Base-by-base conservation (phyloP, 1,140 invertebrate genomes). In the Drosophila novamexicana region DNA sequence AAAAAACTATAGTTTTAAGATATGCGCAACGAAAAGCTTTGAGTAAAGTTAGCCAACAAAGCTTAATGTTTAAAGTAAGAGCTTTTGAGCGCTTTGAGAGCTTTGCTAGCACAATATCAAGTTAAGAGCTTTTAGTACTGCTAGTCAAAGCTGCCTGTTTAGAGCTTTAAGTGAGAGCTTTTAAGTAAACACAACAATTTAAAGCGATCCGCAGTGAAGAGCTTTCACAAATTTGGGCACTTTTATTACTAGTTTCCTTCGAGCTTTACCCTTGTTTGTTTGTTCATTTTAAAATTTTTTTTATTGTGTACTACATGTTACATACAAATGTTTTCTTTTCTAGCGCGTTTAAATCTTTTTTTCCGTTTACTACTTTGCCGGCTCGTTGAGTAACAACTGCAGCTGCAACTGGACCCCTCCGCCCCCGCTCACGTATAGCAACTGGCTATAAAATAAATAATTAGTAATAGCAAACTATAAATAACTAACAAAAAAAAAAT, bases 361-460 rank as follows among this genome's bases (percentile, higher is more conserved):
- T 18, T 49, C 40, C 40, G 77, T 64, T 79, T 50, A 75, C 71
- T 79, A 70, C 50, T 58, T 57, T 39, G 34, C n/a, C 12, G 49
- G 29, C 7, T 69, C 29, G 22, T 22, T 32, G 54, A 50, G 40
- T 10, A 49, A 22, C 50, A 64, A 54, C 22, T n/a, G 37, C 14
- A 14, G 39, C 12, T 36, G 40, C 34, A 22, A 18, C 39, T 40
- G 36, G 16, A 45, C 18, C 14, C 12, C n/a, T 7, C 9, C 12
- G n/a, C 14, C 14, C 22, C 40, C 29, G 6, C 7, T 12, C 40
- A 29, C 39, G 47, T 39, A 47, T 54, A 62, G 56, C 42, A 62
- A 56, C 42, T 53, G 75, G 50, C 64, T 63, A 74, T 70, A 52
- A 72, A 84, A 85, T 85, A 85, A 85, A 85, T 85, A 85, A 75